Conservation (phyloP, 2,797 vertebrate species). For the Anguilla megastoma region DNA sequence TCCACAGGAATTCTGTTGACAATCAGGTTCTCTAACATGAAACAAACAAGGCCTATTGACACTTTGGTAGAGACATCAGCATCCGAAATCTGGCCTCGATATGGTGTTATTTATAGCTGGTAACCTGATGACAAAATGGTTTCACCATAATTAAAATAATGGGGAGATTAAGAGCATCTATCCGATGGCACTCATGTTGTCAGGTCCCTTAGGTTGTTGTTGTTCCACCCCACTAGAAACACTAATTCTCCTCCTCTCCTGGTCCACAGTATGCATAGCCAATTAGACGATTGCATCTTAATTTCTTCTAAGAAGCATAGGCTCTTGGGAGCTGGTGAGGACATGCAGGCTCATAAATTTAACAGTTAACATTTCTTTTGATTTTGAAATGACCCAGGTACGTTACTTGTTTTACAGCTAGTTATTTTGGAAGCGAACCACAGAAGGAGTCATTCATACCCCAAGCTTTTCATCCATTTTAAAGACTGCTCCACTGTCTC, state of each 20-base stretch:
- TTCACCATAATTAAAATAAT: neutral
- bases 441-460: conserved; percentile 23
- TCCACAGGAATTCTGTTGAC: neutral
- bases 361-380: conserved; percentile 30
- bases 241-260: conserved; percentile 10
- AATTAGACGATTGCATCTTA: conserved; percentile 45
- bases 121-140: neutral
- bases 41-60: neutral
- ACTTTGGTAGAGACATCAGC: neutral
- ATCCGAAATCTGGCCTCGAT: neutral
- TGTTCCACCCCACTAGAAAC: conserved; percentile 32
- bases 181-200: conserved; percentile 18
- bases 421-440: conserved; percentile 7
- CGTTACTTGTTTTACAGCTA: neutral
- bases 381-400: neutral
- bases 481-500: conserved; percentile 28
- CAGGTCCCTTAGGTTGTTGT: conserved; percentile 29
- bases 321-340: conserved; percentile 11
- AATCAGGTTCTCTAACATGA: neutral
- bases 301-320: conserved; percentile 23
- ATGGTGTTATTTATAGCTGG: neutral
- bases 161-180: conserved; percentile 6
- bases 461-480: conserved; percentile 32
- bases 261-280: conserved; percentile 45
- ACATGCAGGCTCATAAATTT: conserved; percentile 27